Percentiles rank a stretch among this genome's conserved stretches.
Conservation (phyloP, 2,113 vertebrate species). For the Sinocyclocheilus anophthalmus region DNA sequence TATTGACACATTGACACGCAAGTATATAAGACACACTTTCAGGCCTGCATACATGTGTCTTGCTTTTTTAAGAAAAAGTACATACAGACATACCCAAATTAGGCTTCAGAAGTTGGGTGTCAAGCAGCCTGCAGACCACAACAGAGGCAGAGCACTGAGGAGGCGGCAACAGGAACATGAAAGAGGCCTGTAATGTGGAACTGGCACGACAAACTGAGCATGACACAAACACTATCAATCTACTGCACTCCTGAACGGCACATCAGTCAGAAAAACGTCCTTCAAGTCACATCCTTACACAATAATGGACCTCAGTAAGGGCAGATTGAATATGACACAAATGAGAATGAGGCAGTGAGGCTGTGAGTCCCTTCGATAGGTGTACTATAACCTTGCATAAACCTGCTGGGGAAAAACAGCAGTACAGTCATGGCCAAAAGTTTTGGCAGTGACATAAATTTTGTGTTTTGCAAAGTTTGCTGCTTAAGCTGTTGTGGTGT, state of each 20-base stretch:
- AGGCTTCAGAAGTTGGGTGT: slow-evolving; percentile 73
- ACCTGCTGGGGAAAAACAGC: neutral
- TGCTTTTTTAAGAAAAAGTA: slow-evolving; percentile 22
- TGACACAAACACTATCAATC: slow-evolving; percentile 52
- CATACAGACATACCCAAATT: slow-evolving; percentile 63
- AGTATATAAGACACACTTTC: neutral
- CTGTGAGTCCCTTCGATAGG: neutral
- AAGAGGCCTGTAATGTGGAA: slow-evolving; percentile 79
- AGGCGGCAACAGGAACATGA: slow-evolving; percentile 78
- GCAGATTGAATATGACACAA: neutral
- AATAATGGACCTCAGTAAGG: neutral
- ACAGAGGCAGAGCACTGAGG: slow-evolving; percentile 78
- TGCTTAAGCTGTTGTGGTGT: too few species aligned
- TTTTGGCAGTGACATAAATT: too few species aligned
- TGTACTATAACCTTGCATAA: neutral
- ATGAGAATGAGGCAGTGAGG: too few species aligned
- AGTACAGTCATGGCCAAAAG: too few species aligned
- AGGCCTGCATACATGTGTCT: neutral
- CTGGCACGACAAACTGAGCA: slow-evolving; percentile 70
- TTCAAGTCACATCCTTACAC: neutral
- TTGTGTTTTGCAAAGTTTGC: too few species aligned
- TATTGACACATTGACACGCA: neutral
- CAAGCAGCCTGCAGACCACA: slow-evolving; percentile 75
- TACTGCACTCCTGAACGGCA: neutral
- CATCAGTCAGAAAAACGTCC: neutral